Evolutionary conservation across 2,797 vertebrate species (phyloP).

Genomic region (Premnoplex brunnescens): DNA sequence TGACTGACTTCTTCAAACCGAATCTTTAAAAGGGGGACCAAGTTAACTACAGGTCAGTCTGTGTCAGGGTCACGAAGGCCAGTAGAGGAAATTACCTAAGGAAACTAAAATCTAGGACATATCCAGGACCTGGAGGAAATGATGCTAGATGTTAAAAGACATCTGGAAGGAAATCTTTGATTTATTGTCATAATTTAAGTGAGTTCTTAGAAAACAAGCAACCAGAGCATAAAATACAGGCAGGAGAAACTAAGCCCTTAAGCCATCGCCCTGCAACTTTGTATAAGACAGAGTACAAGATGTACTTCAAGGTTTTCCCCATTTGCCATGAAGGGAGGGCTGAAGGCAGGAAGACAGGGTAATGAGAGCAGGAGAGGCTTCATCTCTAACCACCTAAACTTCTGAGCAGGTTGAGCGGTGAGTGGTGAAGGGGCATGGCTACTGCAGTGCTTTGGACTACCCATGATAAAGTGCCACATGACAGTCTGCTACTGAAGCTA

Average conservation of each 20-base stretch:
- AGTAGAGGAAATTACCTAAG: conserved; percentile 70
- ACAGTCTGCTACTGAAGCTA: conserved; percentile 55
- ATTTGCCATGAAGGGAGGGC: not conserved
- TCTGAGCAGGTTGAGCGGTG: not conserved
- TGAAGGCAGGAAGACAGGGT: not conserved
- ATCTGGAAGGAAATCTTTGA: conserved; percentile 61
- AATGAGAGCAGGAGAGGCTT: not conserved
- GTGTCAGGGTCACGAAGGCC: conserved; percentile 29
- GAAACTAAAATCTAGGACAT: conserved; percentile 69
- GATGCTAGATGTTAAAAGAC: conserved; percentile 68
- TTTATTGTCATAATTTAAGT: conserved; percentile 49
- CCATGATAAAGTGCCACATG: conserved; percentile 61
- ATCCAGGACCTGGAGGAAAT: conserved; percentile 42
- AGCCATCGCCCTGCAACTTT: not conserved
- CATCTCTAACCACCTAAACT: not conserved
- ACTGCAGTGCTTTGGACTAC: not conserved
- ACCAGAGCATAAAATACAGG: not conserved
- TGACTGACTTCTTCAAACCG: conserved; percentile 45
- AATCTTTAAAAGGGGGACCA: conserved; percentile 14
- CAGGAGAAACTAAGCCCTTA: not conserved
- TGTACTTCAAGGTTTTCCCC: not conserved
- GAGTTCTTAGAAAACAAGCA: conserved; percentile 55
- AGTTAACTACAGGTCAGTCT: conserved; percentile 57
- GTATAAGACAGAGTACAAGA: not conserved
- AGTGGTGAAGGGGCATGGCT: not conserved